Evolutionary conservation across 2,113 vertebrate genomes (phyloP).

Genomic region (Albula glossodonta): DNA sequence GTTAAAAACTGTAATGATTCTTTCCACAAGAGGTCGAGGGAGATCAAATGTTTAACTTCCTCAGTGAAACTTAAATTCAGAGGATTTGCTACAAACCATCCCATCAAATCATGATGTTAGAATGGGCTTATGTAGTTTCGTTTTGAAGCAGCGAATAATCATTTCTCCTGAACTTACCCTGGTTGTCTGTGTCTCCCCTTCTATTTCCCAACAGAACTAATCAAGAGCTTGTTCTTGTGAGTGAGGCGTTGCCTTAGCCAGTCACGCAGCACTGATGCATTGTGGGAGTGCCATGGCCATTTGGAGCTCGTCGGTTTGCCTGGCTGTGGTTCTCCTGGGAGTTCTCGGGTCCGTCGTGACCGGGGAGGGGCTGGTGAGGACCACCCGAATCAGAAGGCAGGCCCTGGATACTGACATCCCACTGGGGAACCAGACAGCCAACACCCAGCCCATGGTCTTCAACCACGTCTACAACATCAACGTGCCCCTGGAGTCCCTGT

Average conservation of each 20-base stretch:
- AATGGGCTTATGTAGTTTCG: not conserved
- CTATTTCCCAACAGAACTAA: constrained; percentile 4
- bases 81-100: not conserved
- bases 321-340: constrained; percentile 48
- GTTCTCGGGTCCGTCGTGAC: constrained; percentile 53
- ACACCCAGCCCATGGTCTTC: constrained; percentile 86
- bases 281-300: constrained; percentile 42
- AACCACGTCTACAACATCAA: constrained; percentile 97
- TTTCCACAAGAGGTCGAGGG: not conserved
- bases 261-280: constrained; percentile 40
- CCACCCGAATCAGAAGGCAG: constrained; percentile 69
- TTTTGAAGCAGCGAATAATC: not conserved
- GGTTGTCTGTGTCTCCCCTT: not conserved
- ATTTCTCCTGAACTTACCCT: not conserved
- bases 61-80: not conserved
- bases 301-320: constrained; percentile 48
- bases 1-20: not conserved
- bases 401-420: constrained; percentile 54
- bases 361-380: constrained; percentile 62
- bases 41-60: not conserved
- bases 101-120: not conserved
- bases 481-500: constrained; percentile 88
- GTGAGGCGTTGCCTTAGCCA: not conserved
- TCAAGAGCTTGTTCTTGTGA: not conserved
- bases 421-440: constrained; percentile 72